Evolutionary conservation across 2,797 vertebrate species (phyloP).

Genomic region (Buceros bicornis): DNA sequence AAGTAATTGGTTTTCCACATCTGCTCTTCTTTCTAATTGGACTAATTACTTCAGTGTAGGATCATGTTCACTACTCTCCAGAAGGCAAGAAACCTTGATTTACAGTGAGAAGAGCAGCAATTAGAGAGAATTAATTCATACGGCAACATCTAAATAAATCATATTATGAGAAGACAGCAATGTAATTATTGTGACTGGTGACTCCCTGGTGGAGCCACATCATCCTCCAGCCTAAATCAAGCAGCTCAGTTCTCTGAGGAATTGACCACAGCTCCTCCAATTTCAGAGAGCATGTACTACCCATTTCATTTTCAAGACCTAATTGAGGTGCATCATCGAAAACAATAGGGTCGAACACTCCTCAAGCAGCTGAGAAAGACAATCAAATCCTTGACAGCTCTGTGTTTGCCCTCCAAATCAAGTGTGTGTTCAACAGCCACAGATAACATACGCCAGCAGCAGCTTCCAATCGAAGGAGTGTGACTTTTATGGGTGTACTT

Average conservation of each 20-base stretch:
- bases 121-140: constrained; percentile 86
- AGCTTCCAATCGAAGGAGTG: background rate
- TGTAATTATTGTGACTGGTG: constrained; percentile 85
- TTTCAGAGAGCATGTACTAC: constrained; percentile 20
- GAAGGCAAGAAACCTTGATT: constrained; percentile 84
- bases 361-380: constrained; percentile 18
- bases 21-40: constrained; percentile 85
- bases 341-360: constrained; percentile 50
- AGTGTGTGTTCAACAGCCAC: background rate
- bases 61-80: constrained; percentile 80
- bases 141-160: constrained; percentile 86
- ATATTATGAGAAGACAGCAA: constrained; percentile 82
- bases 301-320: constrained; percentile 52
- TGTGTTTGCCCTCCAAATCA: constrained; percentile 5
- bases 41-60: constrained; percentile 84
- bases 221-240: constrained; percentile 69
- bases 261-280: background rate
- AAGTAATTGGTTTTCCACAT: constrained; percentile 87
- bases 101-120: constrained; percentile 83
- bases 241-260: constrained; percentile 47
- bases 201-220: constrained; percentile 78
- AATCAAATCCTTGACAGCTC: background rate
- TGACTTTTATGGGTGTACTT: background rate
- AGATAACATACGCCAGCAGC: constrained; percentile 4
- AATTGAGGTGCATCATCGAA: constrained; percentile 70